Base-by-base conservation (phyloP, 2,888 invertebrate species). In the Ormyrus labotus region DNA sequence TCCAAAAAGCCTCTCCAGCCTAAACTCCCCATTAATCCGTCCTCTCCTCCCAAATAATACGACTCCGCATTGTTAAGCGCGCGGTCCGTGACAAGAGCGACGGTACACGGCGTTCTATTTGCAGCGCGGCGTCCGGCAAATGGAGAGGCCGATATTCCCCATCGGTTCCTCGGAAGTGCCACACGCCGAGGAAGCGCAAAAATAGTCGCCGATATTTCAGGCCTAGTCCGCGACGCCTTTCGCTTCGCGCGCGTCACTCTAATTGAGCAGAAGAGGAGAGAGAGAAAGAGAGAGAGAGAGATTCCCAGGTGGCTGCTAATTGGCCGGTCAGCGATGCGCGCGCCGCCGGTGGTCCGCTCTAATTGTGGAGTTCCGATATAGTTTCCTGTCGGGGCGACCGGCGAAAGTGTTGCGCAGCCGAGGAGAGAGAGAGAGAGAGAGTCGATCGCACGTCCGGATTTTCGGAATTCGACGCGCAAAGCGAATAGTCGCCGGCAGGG, bases 271-370 rank as follows among this genome's bases (percentile, higher is more conserved):
- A 2, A 34, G 34, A 34, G 34, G 34, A 34, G 34, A 34, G 34
- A 34, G 80, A 60, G 70, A 55, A 3, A 34, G 34, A 34, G 34
- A 34, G 78, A 60, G 70, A 55, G 73, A n/a, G 67, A 68, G 65
- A 50, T 65, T 61, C 57, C 9, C 80, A 80, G 80, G 80, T 81
- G 81, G 81, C 81, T 72, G 77, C 79, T 83, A 83, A 83, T 83
- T 83, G 81, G 81, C 78, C 79, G 78, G 78, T 79, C 78, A 77
- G 70, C 71, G 34, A 34, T 34, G 34, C 34, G 34, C 34, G 34
- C 34, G 13, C 53, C 58, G 71, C 19, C 64, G 82, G 82, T 82
- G 82, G 82, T 80, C 82, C 55, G 7, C 69, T 82, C 76, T 76
- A 80, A 80, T 80, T 80, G 68, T 61, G 61, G 64, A 73, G 51